A percentile compares a stretch with the other conserved stretches of the same genome.
Evolutionary conservation across 2,797 vertebrate species (phyloP).

Genomic region (Kryptopterus vitreolus): DNA sequence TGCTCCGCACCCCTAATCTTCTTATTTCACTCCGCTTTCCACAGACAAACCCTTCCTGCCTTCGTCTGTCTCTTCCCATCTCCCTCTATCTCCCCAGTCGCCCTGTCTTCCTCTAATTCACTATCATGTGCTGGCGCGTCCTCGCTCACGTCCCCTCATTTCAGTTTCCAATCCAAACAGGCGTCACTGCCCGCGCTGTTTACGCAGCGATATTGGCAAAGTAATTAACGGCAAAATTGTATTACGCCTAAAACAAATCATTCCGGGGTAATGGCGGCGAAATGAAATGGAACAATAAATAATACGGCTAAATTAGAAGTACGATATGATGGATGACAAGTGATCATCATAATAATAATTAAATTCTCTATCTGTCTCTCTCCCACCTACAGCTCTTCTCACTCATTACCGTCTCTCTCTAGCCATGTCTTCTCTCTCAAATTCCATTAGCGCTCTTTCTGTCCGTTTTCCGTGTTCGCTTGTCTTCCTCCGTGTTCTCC

Average conservation of each 20-base stretch:
- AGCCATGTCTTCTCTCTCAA: conserved; percentile 13
- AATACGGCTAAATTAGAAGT: conserved; percentile 50
- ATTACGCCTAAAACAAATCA: conserved; percentile 55
- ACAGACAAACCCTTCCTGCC: conserved; percentile 9
- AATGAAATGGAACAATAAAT: conserved; percentile 54
- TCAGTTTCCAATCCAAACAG: conserved; percentile 39
- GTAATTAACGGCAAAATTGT: conserved; percentile 53
- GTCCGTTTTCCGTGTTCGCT: neutral
- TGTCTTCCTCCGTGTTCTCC: neutral
- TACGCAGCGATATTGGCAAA: conserved; percentile 49
- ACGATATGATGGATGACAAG: conserved; percentile 46
- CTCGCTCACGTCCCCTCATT: conserved; percentile 6
- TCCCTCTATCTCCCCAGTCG: neutral
- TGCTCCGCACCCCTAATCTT: conserved; percentile 40
- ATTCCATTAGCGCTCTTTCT: no score
- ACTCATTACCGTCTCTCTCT: neutral
- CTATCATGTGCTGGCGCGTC: conserved; percentile 1
- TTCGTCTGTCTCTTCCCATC: neutral
- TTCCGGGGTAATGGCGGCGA: conserved; percentile 43
- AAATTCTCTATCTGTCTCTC: conserved; percentile 27
- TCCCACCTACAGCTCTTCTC: neutral
- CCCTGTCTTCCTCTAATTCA: conserved; percentile 7
- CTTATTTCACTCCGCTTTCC: conserved; percentile 31
- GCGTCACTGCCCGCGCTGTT: conserved; percentile 49
- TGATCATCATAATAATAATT: conserved; percentile 49